Evolutionary conservation across 2,113 vertebrate species (phyloP).

Genomic region (Rhabdornis inornatus): DNA sequence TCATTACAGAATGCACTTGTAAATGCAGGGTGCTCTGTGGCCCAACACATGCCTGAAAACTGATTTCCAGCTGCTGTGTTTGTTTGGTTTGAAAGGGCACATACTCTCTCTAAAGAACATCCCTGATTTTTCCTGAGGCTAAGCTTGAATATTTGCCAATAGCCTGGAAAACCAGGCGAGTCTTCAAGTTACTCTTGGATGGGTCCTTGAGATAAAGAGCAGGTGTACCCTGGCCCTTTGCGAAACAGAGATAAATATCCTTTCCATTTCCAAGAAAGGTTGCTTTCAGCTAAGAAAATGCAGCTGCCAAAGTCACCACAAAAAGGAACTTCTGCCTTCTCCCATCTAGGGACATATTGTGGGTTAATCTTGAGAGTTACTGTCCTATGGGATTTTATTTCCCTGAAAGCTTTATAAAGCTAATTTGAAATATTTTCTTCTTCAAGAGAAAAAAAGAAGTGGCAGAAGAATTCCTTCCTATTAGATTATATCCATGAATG

Average conservation of each 20-base stretch:
- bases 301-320: not conserved
- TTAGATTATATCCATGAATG: conserved; percentile 24
- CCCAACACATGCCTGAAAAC: not conserved
- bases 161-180: not conserved
- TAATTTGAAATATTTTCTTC: conserved; percentile 1
- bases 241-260: conserved; percentile 15
- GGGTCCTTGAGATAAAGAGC: conserved; percentile 29
- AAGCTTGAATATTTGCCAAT: not conserved
- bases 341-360: not conserved
- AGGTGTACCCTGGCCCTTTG: not conserved
- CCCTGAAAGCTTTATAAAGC: not conserved
- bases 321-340: not conserved
- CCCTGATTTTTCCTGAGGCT: not conserved
- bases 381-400: not conserved
- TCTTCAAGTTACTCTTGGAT: not conserved
- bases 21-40: not conserved
- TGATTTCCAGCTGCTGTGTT: not conserved
- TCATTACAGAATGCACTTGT: not conserved
- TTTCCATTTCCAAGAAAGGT: not conserved
- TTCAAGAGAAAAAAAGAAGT: not conserved
- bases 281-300: not conserved
- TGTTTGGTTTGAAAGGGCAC: not conserved
- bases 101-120: not conserved
- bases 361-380: not conserved
- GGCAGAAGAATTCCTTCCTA: not conserved